Percentiles rank a stretch among this genome's conserved stretches.
Conservation (phyloP, 2,888 invertebrate species). For the Acleris emargana region DNA sequence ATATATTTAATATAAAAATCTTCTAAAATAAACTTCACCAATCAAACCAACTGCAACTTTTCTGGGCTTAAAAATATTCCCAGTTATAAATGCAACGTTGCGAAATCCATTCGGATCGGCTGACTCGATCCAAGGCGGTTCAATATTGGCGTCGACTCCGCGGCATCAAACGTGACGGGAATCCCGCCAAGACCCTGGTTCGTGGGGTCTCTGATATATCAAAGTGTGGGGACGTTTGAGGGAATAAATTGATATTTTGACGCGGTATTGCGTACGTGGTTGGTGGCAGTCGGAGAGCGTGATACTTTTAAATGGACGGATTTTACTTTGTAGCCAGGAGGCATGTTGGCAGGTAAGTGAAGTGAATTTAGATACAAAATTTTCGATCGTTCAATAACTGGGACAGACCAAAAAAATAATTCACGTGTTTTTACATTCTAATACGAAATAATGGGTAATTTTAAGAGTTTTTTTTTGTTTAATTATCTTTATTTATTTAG, state of each 20-base stretch:
- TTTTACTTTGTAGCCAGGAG: background rate
- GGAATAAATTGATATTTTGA: constrained; percentile 35
- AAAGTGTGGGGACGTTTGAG: constrained; percentile 28
- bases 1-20: no score
- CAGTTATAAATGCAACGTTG: constrained; percentile 15
- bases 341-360: no score
- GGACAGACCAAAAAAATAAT: no score
- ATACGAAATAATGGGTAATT: no score
- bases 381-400: no score
- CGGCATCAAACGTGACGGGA: constrained; percentile 30
- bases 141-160: constrained; percentile 31
- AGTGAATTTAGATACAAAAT: no score
- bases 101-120: constrained; percentile 20
- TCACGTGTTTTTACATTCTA: no score
- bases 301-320: constrained; percentile 10
- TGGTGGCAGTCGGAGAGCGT: background rate
- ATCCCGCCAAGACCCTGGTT: constrained; percentile 16
- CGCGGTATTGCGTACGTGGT: constrained; percentile 34
- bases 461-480: no score
- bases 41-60: constrained; percentile 3
- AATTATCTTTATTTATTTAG: no score
- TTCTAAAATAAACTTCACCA: background rate
- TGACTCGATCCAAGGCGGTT: constrained; percentile 30
- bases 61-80: constrained; percentile 18
- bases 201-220: constrained; percentile 30